Percentiles rank a stretch among this genome's conserved stretches.
These are phyloP conservation scores for Ceratosolen fusciceps DNA, from an alignment of 1,140 invertebrate genomes.

Conservation along the genomic window DNA sequence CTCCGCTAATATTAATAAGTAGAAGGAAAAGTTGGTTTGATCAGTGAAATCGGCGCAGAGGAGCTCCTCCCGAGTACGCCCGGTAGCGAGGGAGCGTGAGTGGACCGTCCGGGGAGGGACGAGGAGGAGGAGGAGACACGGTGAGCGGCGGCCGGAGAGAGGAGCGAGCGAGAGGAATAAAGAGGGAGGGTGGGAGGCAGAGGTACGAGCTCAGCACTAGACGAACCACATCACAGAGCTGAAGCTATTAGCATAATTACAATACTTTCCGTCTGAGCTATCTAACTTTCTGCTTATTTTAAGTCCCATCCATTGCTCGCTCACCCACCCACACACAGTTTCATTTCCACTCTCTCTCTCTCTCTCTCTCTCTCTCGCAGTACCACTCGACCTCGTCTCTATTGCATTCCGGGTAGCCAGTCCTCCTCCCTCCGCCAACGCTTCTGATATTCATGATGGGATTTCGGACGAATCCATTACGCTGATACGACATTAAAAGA, in stretches of 20 bases:
- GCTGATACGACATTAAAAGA: constrained; percentile 66
- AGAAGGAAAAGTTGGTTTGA: constrained; percentile 69
- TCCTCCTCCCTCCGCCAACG: constrained; percentile 9
- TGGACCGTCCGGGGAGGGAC: neutral
- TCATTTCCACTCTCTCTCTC: constrained; percentile 13
- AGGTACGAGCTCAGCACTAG: constrained; percentile 9
- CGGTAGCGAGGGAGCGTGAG: constrained; percentile 50
- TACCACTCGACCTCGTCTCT: too few relatives aligned
- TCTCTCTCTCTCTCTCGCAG: neutral
- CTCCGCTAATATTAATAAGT: constrained; percentile 63
- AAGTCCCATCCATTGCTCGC: constrained; percentile 52
- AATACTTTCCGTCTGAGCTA: constrained; percentile 67
- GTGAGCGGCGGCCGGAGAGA: neutral
- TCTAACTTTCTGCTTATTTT: constrained; percentile 70
- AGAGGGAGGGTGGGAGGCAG: neutral
- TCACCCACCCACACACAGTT: neutral
- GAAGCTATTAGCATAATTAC: constrained; percentile 73
- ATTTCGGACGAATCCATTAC: constrained; percentile 68
- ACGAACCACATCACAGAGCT: constrained; percentile 68
- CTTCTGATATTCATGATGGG: constrained; percentile 65
- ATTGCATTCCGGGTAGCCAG: constrained; percentile 51
- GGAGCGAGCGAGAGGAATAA: neutral
- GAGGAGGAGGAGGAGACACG: constrained; percentile 49
- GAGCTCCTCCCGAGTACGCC: constrained; percentile 50
- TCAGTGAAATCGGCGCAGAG: constrained; percentile 56